Evolutionary conservation across 2,797 vertebrate genomes (phyloP).

Genomic region (Enteromius paludinosus): DNA sequence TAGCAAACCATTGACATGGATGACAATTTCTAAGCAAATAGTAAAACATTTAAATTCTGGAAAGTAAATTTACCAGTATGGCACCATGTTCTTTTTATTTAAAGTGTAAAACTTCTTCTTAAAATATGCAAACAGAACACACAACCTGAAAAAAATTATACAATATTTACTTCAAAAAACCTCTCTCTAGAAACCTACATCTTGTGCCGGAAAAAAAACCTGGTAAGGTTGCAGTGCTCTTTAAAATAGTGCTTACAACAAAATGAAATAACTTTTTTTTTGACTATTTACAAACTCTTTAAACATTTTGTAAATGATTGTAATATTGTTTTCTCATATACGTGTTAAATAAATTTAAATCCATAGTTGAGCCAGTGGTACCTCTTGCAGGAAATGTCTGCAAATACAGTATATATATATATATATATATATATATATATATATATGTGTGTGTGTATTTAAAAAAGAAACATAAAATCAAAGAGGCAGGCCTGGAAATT

Average conservation of each 20-base stretch:
- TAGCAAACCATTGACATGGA: conserved; percentile 39
- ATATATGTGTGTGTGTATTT: conserved; percentile 18
- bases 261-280: conserved; percentile 56
- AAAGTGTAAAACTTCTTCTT: conserved; percentile 62
- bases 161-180: conserved; percentile 61
- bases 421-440: not conserved
- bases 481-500: conserved; percentile 61
- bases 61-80: conserved; percentile 57
- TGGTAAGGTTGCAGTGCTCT: conserved; percentile 66
- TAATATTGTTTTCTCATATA: conserved; percentile 44
- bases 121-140: conserved; percentile 63
- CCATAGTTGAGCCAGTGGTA: conserved; percentile 56
- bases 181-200: conserved; percentile 60
- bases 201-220: conserved; percentile 64
- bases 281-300: conserved; percentile 56
- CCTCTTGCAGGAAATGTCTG: conserved; percentile 61
- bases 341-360: conserved; percentile 12
- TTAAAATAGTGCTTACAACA: conserved; percentile 67
- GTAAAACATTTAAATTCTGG: conserved; percentile 35
- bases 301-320: conserved; percentile 58
- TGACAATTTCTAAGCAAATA: conserved; percentile 45
- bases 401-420: conserved; percentile 27
- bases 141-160: conserved; percentile 54
- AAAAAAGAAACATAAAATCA: conserved; percentile 55
- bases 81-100: conserved; percentile 64